Evolutionary conservation across 2,113 vertebrate species (phyloP), one percentile per base, ranked within the genome.

Genomic region (Oncorhynchus keta): DNA sequence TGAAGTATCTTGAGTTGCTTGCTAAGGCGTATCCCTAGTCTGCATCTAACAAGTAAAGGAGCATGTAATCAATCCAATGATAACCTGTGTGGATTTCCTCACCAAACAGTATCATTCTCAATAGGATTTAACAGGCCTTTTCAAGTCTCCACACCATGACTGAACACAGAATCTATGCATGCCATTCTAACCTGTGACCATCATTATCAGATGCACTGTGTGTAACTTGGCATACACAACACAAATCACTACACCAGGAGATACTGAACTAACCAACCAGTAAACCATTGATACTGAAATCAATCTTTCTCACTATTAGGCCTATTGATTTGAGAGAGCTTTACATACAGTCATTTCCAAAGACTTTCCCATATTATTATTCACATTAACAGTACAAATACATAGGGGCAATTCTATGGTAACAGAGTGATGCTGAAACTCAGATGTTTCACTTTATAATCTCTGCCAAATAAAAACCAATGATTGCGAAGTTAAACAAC

Each of bases 1-100:
- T 28, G 7, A 68, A 12, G 45, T 24, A 77, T 75, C 77, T 81
- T 69, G 30, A 62, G 84, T 83, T 81, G 83, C 79, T 20, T 5
- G 49, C 39, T n/a, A 45, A 71, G 70, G 61, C 24, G 26, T 48
- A 68, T 76, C 73, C 16, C 51, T 18, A 55, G 51, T 55, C 70
- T 74, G 61, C 72, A 45, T 45, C 39, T 45, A 45, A 45, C 9
- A 45, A 45, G 9, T 45, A 45, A 55, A 55, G 51, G 16, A 55
- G 12, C 12, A 55, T 55, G 12, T 16, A 55, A 55, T 55, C 51
- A 55, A 55, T 81, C 85, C 84, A 74, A 81, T 57, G n/a, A 49
- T 68, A 66, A 65, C 24, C 20, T 70, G 69, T 35, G 62, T 72
- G 61, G 75, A 62, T 12, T 74, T 32, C 64, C 77, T 5, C 16